Percentiles rank a stretch among this genome's conserved stretches.
phyloP scores from a whole-genome alignment of 2,797 vertebrate genomes.

The Sebastes itinus region DNA sequence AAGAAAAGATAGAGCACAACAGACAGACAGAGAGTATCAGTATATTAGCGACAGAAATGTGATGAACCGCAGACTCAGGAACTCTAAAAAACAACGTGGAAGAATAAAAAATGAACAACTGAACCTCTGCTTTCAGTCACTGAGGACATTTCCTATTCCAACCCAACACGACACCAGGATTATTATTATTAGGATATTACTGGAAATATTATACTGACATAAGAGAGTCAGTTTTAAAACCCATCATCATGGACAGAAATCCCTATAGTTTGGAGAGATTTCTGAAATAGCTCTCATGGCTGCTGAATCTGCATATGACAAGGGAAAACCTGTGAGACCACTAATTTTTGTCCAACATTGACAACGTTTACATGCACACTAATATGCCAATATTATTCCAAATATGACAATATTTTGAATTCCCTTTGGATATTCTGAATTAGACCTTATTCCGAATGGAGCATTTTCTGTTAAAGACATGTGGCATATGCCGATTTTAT shows the following conservation, averaged over 20 bases:
- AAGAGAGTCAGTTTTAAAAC: background rate
- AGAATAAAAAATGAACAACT: background rate
- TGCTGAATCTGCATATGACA: background rate
- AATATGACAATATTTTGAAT: background rate
- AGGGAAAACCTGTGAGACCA: background rate
- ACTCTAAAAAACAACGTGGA: background rate
- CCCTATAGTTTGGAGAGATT: background rate
- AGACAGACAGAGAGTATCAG: background rate
- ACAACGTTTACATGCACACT: background rate
- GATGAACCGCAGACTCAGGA: background rate
- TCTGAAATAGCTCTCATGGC: background rate
- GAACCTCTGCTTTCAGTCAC: background rate
- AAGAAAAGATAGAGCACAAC: background rate
- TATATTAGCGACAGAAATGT: conserved; percentile 19
- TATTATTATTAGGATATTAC: background rate
- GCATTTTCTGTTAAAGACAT: background rate
- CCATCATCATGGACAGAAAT: background rate
- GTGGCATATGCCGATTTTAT: too few species aligned
- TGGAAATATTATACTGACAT: background rate
- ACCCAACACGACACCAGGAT: background rate
- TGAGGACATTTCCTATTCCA: background rate
- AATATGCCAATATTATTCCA: background rate
- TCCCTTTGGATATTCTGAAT: background rate
- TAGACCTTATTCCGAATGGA: background rate
- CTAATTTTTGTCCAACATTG: background rate